phyloP scores from a whole-genome alignment of 1,140 invertebrate genomes.

The Metopolophium dirhodum region DNA sequence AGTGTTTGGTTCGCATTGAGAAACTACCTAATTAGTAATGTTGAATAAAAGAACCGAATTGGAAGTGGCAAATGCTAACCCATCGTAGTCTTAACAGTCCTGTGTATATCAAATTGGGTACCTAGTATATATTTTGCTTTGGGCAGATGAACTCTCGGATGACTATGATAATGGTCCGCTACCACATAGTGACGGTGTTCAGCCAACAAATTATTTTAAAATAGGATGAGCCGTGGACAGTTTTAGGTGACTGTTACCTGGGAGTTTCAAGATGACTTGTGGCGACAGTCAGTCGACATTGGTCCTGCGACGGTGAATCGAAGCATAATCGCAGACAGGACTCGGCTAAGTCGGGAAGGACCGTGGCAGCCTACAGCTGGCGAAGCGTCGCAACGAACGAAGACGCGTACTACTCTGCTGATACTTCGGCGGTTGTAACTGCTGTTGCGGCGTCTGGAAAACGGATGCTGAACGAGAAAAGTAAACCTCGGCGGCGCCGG shows the following conservation, averaged over 20 bases:
- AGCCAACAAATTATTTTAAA: neutral
- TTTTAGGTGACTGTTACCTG: neutral
- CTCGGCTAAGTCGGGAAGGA: neutral
- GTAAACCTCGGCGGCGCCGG: neutral
- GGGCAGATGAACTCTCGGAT: neutral
- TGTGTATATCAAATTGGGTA: neutral
- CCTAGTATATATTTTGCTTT: neutral
- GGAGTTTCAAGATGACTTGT: neutral
- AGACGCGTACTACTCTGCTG: neutral
- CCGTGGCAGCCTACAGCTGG: neutral
- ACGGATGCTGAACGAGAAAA: neutral
- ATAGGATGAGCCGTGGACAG: neutral
- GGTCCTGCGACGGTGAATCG: neutral
- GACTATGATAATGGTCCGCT: neutral
- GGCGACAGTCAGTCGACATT: neutral
- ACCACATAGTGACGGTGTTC: neutral
- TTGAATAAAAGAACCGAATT: neutral
- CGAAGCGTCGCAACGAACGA: neutral
- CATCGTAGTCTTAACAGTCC: neutral
- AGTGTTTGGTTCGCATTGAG: neutral
- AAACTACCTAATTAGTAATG: neutral
- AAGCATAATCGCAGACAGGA: neutral
- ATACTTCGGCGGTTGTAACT: neutral
- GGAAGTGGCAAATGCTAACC: neutral
- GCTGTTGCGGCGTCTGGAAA: neutral